Conservation (phyloP, 2,113 vertebrate genomes). For the Thryonomys swinderianus region DNA sequence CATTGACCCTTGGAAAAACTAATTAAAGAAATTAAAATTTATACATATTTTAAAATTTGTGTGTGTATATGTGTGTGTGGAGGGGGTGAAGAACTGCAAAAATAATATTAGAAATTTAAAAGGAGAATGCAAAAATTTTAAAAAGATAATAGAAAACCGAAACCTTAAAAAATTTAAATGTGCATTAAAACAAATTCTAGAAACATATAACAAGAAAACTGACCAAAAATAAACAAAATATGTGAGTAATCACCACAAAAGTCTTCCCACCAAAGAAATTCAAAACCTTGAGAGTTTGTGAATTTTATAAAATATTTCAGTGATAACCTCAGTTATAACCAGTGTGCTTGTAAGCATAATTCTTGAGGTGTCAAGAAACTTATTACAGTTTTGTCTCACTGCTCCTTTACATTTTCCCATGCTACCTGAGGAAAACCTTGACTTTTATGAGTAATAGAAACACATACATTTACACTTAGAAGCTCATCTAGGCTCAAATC, state of each 20-base stretch:
- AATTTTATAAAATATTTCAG: background rate
- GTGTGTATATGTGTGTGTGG: background rate
- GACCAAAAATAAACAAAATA: background rate
- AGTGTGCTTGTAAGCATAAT: background rate
- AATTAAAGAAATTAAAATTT: background rate
- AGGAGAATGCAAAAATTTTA: background rate
- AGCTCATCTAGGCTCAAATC: background rate
- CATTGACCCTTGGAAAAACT: background rate
- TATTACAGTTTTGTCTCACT: background rate
- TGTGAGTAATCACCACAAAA: background rate
- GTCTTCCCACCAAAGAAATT: background rate
- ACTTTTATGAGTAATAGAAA: background rate
- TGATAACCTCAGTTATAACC: background rate
- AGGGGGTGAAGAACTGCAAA: background rate
- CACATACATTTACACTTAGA: constrained; percentile 14
- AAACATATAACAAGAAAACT: background rate
- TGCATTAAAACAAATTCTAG: background rate
- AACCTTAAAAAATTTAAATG: background rate
- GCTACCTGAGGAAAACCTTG: constrained; percentile 10
- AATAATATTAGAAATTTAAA: background rate
- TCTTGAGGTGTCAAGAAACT: background rate
- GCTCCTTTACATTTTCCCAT: background rate
- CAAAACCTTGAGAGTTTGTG: background rate
- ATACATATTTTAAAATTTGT: background rate
- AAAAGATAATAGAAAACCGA: background rate